A percentile compares a stretch with the other conserved stretches of the same genome.
Evolutionary conservation across 2,797 vertebrate genomes (phyloP).

Genomic region (Octomys mimax): DNA sequence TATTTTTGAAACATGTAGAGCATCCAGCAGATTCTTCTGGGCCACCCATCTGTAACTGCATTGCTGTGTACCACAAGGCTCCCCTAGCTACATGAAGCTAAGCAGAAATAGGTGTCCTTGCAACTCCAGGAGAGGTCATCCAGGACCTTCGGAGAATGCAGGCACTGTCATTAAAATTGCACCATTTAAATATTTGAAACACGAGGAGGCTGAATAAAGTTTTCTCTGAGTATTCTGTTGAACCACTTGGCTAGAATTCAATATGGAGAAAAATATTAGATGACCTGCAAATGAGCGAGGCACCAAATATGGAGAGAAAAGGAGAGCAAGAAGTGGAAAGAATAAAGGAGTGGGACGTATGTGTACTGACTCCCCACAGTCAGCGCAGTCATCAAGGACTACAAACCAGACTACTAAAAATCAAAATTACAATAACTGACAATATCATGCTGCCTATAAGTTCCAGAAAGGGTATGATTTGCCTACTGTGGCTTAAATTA

Average conservation of each 20-base stretch:
- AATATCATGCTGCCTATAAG: not conserved
- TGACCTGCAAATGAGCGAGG: not conserved
- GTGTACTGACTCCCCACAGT: too few relatives aligned
- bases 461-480: not conserved
- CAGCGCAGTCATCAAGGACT: too few relatives aligned
- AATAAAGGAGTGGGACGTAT: not conserved
- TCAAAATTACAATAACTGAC: not conserved
- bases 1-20: not conserved
- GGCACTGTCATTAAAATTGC: not conserved
- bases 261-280: not conserved
- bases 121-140: not conserved
- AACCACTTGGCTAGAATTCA: not conserved
- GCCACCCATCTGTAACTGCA: too few relatives aligned
- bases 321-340: not conserved
- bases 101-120: not conserved
- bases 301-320: not conserved
- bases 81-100: not conserved
- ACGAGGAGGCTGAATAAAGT: not conserved
- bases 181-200: not conserved
- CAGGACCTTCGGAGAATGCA: not conserved
- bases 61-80: not conserved
- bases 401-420: not conserved
- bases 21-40: not conserved
- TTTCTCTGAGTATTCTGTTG: not conserved
- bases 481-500: not conserved